A percentile compares a stretch with the other conserved stretches of the same genome.
These are phyloP conservation scores for Ectemnius cavifrons DNA, from an alignment of 2,888 invertebrate species.

Conservation along the genomic window DNA sequence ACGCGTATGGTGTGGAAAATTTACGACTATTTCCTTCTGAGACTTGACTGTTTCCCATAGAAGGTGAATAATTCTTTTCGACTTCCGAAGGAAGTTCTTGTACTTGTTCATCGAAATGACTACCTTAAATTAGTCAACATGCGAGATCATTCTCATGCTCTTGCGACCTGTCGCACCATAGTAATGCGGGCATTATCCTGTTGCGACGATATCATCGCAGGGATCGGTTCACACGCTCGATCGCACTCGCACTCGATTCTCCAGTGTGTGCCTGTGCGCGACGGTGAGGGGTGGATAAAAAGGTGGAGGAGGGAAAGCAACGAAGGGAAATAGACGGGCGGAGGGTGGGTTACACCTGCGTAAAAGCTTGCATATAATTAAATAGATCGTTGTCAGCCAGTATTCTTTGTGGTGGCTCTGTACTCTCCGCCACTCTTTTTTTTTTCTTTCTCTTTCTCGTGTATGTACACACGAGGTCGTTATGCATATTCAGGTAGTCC, in stretches of 20 bases:
- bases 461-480: slow-evolving; percentile 18
- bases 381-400: slow-evolving; percentile 59
- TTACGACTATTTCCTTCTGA: too few species aligned
- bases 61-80: too few species aligned
- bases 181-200: slow-evolving; percentile 44
- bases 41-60: too few species aligned
- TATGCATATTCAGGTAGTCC: slow-evolving; percentile 59
- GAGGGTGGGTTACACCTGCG: slow-evolving; percentile 57
- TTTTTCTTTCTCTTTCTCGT: background rate
- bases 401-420: slow-evolving; percentile 51
- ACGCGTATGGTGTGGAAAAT: too few species aligned
- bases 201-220: slow-evolving; percentile 12
- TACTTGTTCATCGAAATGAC: too few species aligned
- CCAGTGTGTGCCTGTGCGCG: too few species aligned
- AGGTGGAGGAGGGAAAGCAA: slow-evolving; percentile 28
- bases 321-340: slow-evolving; percentile 24
- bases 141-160: slow-evolving; percentile 27
- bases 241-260: slow-evolving; percentile 36
- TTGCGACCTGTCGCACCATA: background rate
- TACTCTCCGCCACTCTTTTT: background rate
- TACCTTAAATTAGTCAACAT: background rate
- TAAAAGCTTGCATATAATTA: slow-evolving; percentile 64
- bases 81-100: too few species aligned
- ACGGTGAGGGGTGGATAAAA: slow-evolving; percentile 22
- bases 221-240: slow-evolving; percentile 65